These are phyloP conservation scores for Oncorhynchus tshawytscha DNA, from an alignment of 2,113 vertebrate genomes.

Conservation along the genomic window DNA sequence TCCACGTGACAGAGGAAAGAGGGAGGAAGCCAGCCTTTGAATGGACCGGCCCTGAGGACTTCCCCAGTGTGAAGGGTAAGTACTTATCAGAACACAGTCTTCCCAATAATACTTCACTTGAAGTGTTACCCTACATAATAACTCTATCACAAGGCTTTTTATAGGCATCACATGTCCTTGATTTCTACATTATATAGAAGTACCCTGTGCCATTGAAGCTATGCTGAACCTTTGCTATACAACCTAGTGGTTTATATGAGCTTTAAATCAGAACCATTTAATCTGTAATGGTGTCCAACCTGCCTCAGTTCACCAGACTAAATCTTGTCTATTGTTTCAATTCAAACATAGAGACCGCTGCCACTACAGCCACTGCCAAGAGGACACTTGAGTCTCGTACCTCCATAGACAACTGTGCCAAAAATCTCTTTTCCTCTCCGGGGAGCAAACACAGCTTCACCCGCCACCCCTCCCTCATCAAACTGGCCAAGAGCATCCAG, in stretches of 20 bases:
- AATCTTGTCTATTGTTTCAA: constrained; percentile 7
- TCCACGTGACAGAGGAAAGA: constrained; percentile 87
- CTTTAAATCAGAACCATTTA: too few relatives aligned
- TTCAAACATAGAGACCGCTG: constrained; percentile 38
- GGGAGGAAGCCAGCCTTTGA: constrained; percentile 94
- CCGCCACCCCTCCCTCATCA: constrained; percentile 89
- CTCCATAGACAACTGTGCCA: constrained; percentile 85
- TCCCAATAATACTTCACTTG: not conserved
- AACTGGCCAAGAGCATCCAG: constrained; percentile 86
- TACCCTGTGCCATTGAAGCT: too few relatives aligned
- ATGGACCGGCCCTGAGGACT: constrained; percentile 87
- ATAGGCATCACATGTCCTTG: too few relatives aligned
- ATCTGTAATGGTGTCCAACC: too few relatives aligned
- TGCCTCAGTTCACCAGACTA: constrained; percentile 9
- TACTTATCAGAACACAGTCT: not conserved
- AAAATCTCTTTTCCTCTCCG: constrained; percentile 87
- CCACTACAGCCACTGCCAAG: constrained; percentile 28
- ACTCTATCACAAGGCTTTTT: too few relatives aligned
- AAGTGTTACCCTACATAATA: not conserved
- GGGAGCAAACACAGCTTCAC: constrained; percentile 83
- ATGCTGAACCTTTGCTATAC: too few relatives aligned
- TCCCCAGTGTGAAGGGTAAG: constrained; percentile 72
- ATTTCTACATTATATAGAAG: too few relatives aligned
- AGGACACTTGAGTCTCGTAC: constrained; percentile 56
- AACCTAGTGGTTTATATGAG: not conserved